A percentile compares a stretch with the other conserved stretches of the same genome.
Evolutionary conservation across 2,113 vertebrate species (phyloP).

Genomic region (Etheostoma cragini): DNA sequence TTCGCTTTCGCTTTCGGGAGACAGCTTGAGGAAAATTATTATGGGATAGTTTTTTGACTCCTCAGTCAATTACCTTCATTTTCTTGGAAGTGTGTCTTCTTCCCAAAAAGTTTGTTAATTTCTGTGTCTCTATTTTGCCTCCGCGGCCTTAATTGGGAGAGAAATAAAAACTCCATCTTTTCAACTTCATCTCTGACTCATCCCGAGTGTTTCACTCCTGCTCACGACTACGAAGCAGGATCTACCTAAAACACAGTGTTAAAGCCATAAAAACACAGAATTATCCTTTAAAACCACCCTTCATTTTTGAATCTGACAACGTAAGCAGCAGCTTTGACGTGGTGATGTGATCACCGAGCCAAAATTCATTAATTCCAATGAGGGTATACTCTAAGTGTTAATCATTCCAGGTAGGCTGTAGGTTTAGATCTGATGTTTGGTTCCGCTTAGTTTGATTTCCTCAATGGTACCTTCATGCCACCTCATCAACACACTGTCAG

Average conservation of each 20-base stretch:
- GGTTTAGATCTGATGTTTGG: conserved; percentile 41
- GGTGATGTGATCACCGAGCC: conserved; percentile 4
- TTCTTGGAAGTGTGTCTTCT: no score
- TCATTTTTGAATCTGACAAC: neutral
- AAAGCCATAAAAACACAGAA: neutral
- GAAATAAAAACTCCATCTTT: no score
- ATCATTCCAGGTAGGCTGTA: conserved; percentile 29
- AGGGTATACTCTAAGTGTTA: conserved; percentile 32
- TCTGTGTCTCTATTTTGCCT: no score
- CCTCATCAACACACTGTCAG: conserved; percentile 19
- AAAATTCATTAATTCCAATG: conserved; percentile 38
- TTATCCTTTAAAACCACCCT: neutral
- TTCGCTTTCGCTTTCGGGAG: no score
- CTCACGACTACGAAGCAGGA: no score
- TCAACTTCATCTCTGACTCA: no score
- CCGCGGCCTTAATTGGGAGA: no score
- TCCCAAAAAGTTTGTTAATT: no score
- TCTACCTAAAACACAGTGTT: neutral
- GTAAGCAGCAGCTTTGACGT: conserved; percentile 4
- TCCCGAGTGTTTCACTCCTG: no score
- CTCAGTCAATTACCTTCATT: no score
- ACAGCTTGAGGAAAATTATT: no score
- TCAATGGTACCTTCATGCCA: conserved; percentile 40
- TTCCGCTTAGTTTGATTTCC: conserved; percentile 48
- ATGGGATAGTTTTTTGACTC: no score